Evolutionary conservation across 2,113 vertebrate species (phyloP), one percentile per base, ranked within the genome.

Genomic region (Brachionichthys hirsutus): DNA sequence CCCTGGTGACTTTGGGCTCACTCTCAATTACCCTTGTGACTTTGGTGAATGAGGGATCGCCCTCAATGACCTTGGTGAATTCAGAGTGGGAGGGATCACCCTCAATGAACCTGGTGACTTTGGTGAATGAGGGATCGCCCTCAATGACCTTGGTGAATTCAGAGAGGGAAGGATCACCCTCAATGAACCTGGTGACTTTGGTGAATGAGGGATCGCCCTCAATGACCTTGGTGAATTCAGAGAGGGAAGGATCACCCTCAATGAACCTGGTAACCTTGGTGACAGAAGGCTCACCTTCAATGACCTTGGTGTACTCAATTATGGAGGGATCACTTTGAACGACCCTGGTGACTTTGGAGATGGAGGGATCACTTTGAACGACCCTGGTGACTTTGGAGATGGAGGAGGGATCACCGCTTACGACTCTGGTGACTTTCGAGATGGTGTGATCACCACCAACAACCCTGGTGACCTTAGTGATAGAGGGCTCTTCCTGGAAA

Each of bases 131-230:
- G 8, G 24, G 24, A 30, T 30, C 24, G 4, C 24, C 24, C 8
- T 30, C 5, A 3, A 30, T 8, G 8, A 30, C 8, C 48, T 88
- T 87, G 72, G 86, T 89, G 66, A 85, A 84, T 57, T 92, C 88
- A 81, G 87, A 87, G 74, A 93, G 69, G n/a, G 89, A 73, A 24
- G 94, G 90, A 8, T 93, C 67, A 22, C 87, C 89, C 84, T 93
- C 87, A 59, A 92, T 86, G 48, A 93, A 71, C 59, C 87, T 86
- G 35, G 91, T 93, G 19, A 93, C 44, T 44, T 91, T 90, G 64
- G 90, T 89, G 64, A 90, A 34, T 42, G 63, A 2, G 3, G 89
- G 89, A 56, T 92, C 68, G 3, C 46, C 56, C 34, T 85, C 68
- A 5, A 88, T 66, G 11, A 83, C 20, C 15, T 80, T 80, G 4